Evolutionary conservation across 2,797 vertebrate species (phyloP), one percentile per base, ranked within the genome.

Genomic region (Petrocephalus sullivani): DNA sequence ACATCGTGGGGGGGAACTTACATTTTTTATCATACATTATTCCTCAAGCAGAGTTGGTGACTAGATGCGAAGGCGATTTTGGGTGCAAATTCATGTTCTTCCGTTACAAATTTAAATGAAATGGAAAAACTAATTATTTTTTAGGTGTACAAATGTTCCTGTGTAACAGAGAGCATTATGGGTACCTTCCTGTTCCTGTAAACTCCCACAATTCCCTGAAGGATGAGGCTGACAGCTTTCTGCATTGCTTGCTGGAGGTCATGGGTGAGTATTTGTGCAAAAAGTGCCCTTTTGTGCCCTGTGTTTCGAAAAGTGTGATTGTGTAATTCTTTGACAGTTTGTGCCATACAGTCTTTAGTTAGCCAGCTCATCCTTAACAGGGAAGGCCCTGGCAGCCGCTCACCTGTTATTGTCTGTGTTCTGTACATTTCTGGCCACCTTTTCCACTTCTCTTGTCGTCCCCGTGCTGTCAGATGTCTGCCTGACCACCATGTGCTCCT

Each of bases 111-210:
- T n/a, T 57, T 78, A 19, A 78, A 78, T 78, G 16, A 49, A 78
- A 78, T 78, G 41, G 41, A 49, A 78, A 78, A 46, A 78, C 19
- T 1, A 56, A 56, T 56, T 78, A 49, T 84, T 19, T 37, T 37
- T 46, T 92, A 99, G 98, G 97, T 75, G 96, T 98, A 10, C 97
- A 98, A 92, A 98, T 98, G 97, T 98, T 96, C 28, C 90, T 98
- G 2, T 97, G 96, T 85, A 99, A 98, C 91, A 96, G 93, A 92
- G 97, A 97, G 90, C 93, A 89, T 0, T 98, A 96, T 1, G 98
- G 97, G 84, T 95, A 95, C 92, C 93, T 97, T 75, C 97, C 97
- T 0, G 97, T 98, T 89, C 97, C 98, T 0, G 92, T 98, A 88
- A 94, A 97, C 0, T 91, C 96, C 5, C 97, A 98, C 89, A 96